Evolutionary conservation across 2,113 vertebrate genomes (phyloP).

Genomic region (Tragelaphus scriptus): DNA sequence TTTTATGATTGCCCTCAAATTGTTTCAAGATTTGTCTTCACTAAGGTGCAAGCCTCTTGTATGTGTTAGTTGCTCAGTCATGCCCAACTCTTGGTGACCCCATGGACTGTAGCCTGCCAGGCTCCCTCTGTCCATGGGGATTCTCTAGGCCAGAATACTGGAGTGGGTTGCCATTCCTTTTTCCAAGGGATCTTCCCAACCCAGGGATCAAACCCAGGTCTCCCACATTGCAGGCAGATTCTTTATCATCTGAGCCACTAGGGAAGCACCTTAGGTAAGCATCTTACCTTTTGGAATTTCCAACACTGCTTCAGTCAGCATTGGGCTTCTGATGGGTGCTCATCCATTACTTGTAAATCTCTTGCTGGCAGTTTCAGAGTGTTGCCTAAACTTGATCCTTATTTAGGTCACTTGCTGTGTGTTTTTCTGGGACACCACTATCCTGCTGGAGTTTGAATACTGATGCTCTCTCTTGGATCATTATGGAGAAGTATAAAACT

Average conservation of each 20-base stretch:
- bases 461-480: slow-evolving; percentile 19
- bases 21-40: neutral
- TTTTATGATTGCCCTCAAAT: neutral
- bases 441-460: slow-evolving; percentile 39
- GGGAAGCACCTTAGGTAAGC: neutral
- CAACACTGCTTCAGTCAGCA: neutral
- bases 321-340: neutral
- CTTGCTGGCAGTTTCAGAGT: neutral
- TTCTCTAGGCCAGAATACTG: neutral
- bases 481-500: slow-evolving; percentile 45
- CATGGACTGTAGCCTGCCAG: neutral
- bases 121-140: neutral
- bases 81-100: neutral
- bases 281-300: neutral
- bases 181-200: neutral
- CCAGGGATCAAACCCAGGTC: neutral
- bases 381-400: neutral
- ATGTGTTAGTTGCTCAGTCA: neutral
- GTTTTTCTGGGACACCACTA: slow-evolving; percentile 50
- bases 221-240: neutral
- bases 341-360: neutral
- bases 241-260: neutral
- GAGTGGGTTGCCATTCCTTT: neutral
- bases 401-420: slow-evolving; percentile 33
- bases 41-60: neutral